A percentile compares a stretch with the other conserved stretches of the same genome.
These are phyloP conservation scores for Atta texana DNA, from an alignment of 1,140 invertebrate species.

Conservation along the genomic window DNA sequence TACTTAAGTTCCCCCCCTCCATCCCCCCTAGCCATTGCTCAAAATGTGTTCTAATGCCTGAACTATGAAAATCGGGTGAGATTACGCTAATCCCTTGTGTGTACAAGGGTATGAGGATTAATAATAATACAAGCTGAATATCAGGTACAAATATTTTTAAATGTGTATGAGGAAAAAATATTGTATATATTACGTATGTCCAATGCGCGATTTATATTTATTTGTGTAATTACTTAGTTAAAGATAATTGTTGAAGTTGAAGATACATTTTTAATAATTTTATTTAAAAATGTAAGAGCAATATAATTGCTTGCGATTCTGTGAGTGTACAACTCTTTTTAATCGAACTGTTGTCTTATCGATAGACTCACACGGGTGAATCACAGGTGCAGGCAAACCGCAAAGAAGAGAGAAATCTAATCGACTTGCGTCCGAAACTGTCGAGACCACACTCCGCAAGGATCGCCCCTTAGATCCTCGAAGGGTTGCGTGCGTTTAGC, in stretches of 20 bases:
- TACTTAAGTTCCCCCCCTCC: too few species aligned
- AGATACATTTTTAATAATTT: background rate
- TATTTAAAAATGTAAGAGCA: background rate
- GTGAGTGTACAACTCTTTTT: background rate
- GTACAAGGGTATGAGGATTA: too few species aligned
- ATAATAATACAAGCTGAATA: background rate
- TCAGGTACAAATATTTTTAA: background rate
- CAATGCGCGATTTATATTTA: background rate
- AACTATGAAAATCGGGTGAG: too few species aligned
- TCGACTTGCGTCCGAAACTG: constrained; percentile 76
- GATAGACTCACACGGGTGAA: constrained; percentile 32
- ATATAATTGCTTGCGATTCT: background rate
- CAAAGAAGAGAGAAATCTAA: constrained; percentile 75
- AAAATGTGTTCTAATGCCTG: too few species aligned
- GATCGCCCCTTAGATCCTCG: constrained; percentile 71
- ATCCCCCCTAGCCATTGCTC: too few species aligned
- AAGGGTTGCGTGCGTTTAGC: constrained; percentile 76
- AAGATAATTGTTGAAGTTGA: background rate
- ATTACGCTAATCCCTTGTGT: too few species aligned
- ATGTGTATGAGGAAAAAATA: background rate
- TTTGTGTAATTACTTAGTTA: background rate
- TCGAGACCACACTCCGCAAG: constrained; percentile 73
- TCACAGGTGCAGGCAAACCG: constrained; percentile 62
- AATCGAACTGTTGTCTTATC: constrained; percentile 16
- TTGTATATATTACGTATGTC: background rate